Conservation (phyloP, 2,888 invertebrate genomes). For the Ichneumoninae sp. region DNA sequence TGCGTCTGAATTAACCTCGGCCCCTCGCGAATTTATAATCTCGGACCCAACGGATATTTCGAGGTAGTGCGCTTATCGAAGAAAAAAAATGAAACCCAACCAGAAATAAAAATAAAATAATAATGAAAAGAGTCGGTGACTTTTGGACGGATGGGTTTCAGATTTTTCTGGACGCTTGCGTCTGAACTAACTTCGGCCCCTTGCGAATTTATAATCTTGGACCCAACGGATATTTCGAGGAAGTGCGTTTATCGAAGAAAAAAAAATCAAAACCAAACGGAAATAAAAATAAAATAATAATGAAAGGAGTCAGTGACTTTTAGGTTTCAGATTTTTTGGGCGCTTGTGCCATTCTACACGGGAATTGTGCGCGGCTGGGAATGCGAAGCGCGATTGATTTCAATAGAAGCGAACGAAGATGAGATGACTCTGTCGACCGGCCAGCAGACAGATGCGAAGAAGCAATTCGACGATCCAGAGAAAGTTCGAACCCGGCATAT, state of each 20-base stretch:
- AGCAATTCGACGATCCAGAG: conserved; percentile 69
- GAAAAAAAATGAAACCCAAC: background rate
- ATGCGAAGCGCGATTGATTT: conserved; percentile 15
- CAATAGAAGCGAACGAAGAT: conserved; percentile 69
- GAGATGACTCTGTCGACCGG: conserved; percentile 62
- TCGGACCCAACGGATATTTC: conserved; percentile 9
- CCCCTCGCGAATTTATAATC: conserved; percentile 39
- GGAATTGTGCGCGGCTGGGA: background rate
- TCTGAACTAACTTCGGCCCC: background rate
- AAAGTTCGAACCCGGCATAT: conserved; percentile 43
- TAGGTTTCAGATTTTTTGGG: conserved; percentile 41
- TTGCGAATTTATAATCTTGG: conserved; percentile 40
- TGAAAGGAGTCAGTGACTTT: conserved; percentile 46
- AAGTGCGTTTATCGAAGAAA: conserved; percentile 7
- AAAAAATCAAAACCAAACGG: background rate
- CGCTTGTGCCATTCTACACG: conserved; percentile 1
- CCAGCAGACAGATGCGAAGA: conserved; percentile 65
- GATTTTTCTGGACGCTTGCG: conserved; percentile 40
- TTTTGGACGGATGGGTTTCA: conserved; percentile 18
- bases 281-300: background rate
- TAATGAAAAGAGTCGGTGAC: conserved; percentile 44
- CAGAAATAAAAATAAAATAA: background rate
- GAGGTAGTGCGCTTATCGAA: background rate
- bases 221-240: conserved; percentile 2
- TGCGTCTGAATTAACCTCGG: background rate